These are phyloP conservation scores for Otus sunia DNA, from an alignment of 2,113 vertebrate species.

Conservation along the genomic window DNA sequence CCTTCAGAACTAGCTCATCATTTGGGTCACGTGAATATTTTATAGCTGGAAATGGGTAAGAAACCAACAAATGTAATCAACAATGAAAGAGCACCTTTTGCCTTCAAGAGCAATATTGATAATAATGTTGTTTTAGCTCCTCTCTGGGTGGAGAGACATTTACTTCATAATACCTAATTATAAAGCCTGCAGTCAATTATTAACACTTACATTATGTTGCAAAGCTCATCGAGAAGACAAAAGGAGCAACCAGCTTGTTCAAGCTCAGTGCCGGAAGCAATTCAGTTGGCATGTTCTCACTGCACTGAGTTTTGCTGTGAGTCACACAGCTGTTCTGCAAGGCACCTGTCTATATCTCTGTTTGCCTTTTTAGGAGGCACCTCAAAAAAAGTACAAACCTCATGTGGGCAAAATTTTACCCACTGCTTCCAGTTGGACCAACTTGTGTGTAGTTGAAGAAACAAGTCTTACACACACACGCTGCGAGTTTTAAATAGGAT, in stretches of 20 bases:
- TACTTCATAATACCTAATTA: slow-evolving; percentile 52
- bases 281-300: slow-evolving; percentile 34
- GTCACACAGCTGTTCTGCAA: neutral
- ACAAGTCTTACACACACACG: neutral
- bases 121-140: slow-evolving; percentile 3
- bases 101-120: neutral
- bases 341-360: neutral
- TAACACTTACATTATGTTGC: slow-evolving; percentile 38
- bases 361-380: neutral
- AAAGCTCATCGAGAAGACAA: slow-evolving; percentile 56
- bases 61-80: neutral
- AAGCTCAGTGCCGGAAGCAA: slow-evolving; percentile 41
- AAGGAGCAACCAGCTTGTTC: slow-evolving; percentile 37
- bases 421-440: neutral
- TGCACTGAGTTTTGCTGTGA: neutral
- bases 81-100: neutral
- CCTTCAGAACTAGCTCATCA: neutral
- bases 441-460: neutral
- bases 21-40: neutral
- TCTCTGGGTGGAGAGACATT: slow-evolving; percentile 47
- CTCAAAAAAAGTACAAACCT: neutral
- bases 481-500: neutral
- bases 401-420: neutral
- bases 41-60: neutral
- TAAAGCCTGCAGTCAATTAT: slow-evolving; percentile 56